phyloP scores from a whole-genome alignment of 2,888 invertebrate species.

The Cheilosia variabilis region DNA sequence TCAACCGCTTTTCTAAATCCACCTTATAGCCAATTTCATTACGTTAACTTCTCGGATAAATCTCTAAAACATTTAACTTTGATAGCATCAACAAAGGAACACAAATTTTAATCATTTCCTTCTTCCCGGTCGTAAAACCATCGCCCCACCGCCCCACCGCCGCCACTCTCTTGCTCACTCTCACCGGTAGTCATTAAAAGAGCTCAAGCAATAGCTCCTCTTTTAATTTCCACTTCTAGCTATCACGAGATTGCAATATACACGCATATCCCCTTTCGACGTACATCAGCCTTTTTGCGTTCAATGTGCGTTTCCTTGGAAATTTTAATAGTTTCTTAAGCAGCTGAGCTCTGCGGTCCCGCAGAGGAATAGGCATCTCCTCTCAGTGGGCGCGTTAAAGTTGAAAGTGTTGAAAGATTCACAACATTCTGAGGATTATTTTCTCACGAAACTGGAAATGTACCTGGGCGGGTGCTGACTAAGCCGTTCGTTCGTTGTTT shows the following conservation, averaged over 20 bases:
- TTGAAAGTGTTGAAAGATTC: constrained; percentile 45
- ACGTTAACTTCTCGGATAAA: constrained; percentile 28
- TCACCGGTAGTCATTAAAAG: constrained; percentile 18
- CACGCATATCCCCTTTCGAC: constrained; percentile 7
- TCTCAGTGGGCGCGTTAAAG: neutral
- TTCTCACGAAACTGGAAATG: neutral
- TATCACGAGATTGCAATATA: constrained; percentile 40
- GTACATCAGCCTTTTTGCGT: neutral
- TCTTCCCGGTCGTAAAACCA: constrained; percentile 29
- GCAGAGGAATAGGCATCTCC: constrained; percentile 17
- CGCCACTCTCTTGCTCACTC: neutral
- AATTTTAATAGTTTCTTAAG: constrained; percentile 57
- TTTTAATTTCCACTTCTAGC: constrained; percentile 50
- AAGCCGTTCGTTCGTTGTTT: neutral
- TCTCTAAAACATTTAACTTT: constrained; percentile 46
- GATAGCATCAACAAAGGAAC: constrained; percentile 42
- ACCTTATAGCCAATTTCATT: constrained; percentile 45
- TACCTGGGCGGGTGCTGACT: neutral
- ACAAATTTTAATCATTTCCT: constrained; percentile 51
- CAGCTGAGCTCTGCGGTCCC: constrained; percentile 47
- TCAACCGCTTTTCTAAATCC: constrained; percentile 3
- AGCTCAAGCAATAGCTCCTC: constrained; percentile 28
- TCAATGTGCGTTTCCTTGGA: constrained; percentile 38
- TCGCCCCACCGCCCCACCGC: neutral
- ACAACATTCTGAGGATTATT: constrained; percentile 41